Evolutionary conservation across 2,113 vertebrate genomes (phyloP).

Genomic region (Serilophus lunatus): DNA sequence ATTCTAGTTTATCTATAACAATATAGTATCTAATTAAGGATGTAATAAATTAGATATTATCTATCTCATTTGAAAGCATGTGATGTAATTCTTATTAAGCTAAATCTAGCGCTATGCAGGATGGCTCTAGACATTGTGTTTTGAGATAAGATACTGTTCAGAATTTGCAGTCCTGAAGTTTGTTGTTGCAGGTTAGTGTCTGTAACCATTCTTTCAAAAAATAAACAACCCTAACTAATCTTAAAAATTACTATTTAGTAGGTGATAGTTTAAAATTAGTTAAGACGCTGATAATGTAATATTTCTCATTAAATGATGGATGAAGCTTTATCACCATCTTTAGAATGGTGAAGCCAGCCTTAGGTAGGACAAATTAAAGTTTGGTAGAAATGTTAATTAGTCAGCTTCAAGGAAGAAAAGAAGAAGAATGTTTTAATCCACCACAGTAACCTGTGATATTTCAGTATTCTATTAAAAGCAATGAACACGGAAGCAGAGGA

Average conservation of each 20-base stretch:
- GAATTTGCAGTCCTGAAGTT: neutral
- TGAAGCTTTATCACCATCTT: neutral
- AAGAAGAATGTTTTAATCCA: neutral
- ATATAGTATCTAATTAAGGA: neutral
- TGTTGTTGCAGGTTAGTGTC: neutral
- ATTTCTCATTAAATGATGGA: neutral
- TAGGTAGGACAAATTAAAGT: constrained; percentile 1
- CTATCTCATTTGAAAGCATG: neutral
- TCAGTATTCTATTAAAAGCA: neutral
- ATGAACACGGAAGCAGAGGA: neutral
- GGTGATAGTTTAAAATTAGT: neutral
- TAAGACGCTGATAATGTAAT: neutral
- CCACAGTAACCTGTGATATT: neutral
- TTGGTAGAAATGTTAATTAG: constrained; percentile 4
- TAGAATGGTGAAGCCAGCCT: neutral
- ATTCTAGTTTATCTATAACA: neutral
- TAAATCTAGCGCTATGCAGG: neutral
- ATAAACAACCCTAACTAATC: neutral
- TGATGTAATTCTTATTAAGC: neutral
- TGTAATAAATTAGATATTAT: neutral
- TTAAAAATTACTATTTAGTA: neutral
- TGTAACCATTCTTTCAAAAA: neutral
- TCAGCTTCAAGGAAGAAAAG: neutral
- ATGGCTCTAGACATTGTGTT: neutral
- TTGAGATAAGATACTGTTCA: neutral